Percentiles rank a stretch among this genome's conserved stretches.
Evolutionary conservation across 2,797 vertebrate genomes (phyloP).

Genomic region (Margarornis squamiger): DNA sequence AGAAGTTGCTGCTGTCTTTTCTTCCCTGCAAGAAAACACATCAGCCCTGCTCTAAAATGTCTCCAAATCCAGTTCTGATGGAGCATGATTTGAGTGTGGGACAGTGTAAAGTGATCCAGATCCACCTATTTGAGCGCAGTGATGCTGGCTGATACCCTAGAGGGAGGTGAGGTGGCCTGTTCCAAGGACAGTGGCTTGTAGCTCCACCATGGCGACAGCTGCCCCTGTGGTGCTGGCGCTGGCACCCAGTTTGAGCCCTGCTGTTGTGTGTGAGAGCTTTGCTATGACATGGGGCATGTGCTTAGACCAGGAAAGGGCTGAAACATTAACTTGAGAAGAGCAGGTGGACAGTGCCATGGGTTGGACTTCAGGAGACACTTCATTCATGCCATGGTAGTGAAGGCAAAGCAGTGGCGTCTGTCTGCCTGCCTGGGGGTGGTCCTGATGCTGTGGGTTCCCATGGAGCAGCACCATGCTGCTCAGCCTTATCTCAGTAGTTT

Average conservation of each 20-base stretch:
- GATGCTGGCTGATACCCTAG: neutral
- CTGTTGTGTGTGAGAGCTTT: neutral
- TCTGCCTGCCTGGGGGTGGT: neutral
- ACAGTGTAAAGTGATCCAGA: neutral
- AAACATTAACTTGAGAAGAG: neutral
- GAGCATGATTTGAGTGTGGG: neutral
- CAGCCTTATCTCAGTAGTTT: neutral
- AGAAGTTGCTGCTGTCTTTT: neutral
- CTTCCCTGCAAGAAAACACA: neutral
- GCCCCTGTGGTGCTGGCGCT: neutral
- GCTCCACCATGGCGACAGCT: neutral
- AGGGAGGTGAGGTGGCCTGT: neutral
- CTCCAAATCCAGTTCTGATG: neutral
- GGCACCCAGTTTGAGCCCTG: neutral
- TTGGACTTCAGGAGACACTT: neutral
- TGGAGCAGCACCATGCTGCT: neutral
- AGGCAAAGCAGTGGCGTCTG: neutral
- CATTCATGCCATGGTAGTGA: neutral
- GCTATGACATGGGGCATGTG: fast-evolving
- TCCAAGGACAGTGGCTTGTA: neutral
- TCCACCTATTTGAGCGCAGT: neutral
- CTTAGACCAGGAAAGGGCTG: neutral
- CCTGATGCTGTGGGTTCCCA: neutral
- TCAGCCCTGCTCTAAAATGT: neutral
- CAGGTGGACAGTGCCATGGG: neutral